Evolutionary conservation across 2,113 vertebrate species (phyloP).

Genomic region (Saguinus midas): DNA sequence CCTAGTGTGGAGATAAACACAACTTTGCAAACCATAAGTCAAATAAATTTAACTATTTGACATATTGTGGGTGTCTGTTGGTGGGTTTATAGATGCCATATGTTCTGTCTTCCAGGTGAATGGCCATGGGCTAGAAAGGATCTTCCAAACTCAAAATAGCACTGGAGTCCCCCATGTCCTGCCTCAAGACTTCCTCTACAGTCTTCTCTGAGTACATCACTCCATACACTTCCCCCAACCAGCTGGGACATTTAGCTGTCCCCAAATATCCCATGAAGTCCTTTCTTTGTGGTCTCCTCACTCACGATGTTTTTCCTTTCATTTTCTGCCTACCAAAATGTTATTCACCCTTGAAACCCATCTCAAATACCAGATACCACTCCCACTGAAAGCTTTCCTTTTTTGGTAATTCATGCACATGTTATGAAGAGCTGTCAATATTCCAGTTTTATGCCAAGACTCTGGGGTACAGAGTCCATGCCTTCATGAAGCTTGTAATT

Average conservation of each 20-base stretch:
- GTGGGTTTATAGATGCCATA: neutral
- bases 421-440: neutral
- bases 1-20: neutral
- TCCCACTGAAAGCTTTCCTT: neutral
- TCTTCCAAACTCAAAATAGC: neutral
- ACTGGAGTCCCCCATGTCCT: neutral
- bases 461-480: neutral
- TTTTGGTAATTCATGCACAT: neutral
- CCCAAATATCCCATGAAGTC: neutral
- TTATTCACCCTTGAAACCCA: neutral
- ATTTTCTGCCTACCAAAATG: neutral
- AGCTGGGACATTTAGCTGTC: neutral
- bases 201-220: neutral
- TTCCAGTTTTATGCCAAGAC: neutral
- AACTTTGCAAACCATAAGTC: neutral
- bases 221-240: neutral
- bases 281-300: neutral
- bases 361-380: neutral
- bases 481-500: neutral
- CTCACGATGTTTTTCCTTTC: neutral
- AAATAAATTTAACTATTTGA: neutral
- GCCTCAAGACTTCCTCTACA: neutral
- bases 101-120: neutral
- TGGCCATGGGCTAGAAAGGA: neutral
- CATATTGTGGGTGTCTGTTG: neutral